phyloP scores from a whole-genome alignment of 2,113 vertebrate genomes.

The Macroglossus sobrinus region DNA sequence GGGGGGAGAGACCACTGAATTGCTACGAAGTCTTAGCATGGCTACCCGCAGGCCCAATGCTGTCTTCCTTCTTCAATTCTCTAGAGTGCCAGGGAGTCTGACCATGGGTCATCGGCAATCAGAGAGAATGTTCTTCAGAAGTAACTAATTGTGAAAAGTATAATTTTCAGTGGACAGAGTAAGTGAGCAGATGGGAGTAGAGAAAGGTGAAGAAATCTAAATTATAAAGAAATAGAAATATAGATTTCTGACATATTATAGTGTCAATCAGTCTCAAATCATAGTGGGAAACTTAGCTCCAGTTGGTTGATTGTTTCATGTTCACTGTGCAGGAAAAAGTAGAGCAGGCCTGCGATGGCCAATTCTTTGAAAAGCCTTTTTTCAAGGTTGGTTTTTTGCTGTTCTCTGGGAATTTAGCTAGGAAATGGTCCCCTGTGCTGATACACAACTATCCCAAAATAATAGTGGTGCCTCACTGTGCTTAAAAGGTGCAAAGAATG shows the following conservation, averaged over 20 bases:
- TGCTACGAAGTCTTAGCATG: neutral
- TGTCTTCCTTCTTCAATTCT: neutral
- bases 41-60: too few relatives aligned
- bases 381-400: neutral
- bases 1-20: neutral
- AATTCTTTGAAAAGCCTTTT: neutral
- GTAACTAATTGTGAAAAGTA: neutral
- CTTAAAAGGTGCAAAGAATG: neutral
- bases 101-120: neutral
- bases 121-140: neutral
- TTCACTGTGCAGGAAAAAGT: neutral
- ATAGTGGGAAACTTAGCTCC: neutral
- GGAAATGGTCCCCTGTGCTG: neutral
- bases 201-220: neutral
- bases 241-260: neutral
- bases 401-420: neutral
- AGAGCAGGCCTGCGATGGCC: neutral
- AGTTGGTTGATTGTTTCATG: neutral
- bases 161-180: neutral
- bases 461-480: neutral
- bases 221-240: neutral
- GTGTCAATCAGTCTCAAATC: neutral
- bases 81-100: neutral
- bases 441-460: neutral
- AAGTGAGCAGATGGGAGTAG: neutral